These are phyloP conservation scores for Brachylomia viminalis DNA, from an alignment of 2,888 invertebrate species.

Conservation along the genomic window DNA sequence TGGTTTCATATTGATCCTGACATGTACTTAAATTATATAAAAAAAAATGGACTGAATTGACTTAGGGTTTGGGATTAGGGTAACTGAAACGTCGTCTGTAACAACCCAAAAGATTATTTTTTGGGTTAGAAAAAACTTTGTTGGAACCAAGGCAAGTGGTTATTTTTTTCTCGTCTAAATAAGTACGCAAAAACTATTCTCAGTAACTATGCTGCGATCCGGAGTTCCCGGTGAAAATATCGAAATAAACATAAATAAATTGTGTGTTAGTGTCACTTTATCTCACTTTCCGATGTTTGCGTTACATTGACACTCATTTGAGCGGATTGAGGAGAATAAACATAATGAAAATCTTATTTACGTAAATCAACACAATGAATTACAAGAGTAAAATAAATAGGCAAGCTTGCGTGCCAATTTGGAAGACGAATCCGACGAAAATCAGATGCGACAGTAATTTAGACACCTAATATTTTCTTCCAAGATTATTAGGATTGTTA, in stretches of 20 bases:
- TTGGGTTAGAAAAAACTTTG: no score
- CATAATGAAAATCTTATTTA: slow-evolving; percentile 21
- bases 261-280: neutral
- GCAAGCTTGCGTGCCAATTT: slow-evolving; percentile 25
- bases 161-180: no score
- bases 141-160: no score
- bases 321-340: slow-evolving; percentile 28
- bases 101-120: no score
- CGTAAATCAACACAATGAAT: slow-evolving; percentile 23
- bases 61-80: neutral
- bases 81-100: neutral
- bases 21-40: neutral
- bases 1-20: neutral
- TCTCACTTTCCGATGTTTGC: slow-evolving; percentile 1
- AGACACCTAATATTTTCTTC: slow-evolving; percentile 31
- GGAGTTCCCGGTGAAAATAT: neutral
- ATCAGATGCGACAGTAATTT: slow-evolving; percentile 25
- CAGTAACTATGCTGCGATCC: no score
- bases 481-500: slow-evolving; percentile 8
- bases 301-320: neutral
- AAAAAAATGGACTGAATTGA: neutral
- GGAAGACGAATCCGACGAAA: slow-evolving; percentile 18
- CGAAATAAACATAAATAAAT: neutral
- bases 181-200: no score
- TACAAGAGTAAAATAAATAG: slow-evolving; percentile 24